Percentiles rank a stretch among this genome's conserved stretches.
phyloP scores from a whole-genome alignment of 2,888 invertebrate genomes.

The Nebria brevicollis region DNA sequence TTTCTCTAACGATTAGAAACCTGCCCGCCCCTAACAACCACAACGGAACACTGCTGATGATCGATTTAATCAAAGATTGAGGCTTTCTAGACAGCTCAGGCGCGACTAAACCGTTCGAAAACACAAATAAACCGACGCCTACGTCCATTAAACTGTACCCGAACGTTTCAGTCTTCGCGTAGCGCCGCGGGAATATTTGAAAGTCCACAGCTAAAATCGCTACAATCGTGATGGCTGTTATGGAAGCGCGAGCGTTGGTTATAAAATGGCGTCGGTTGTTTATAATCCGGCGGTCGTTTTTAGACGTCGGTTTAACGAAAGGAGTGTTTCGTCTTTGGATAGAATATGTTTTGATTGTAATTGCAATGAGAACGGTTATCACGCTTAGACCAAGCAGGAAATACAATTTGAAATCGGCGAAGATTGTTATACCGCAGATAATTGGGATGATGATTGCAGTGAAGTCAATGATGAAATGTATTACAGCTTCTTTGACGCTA shows the following conservation, averaged over 20 bases:
- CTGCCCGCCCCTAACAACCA: slow-evolving; percentile 72
- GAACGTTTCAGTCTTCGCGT: slow-evolving; percentile 87
- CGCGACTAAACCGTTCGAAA: slow-evolving; percentile 82
- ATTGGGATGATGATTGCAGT: slow-evolving; percentile 67
- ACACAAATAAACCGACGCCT: slow-evolving; percentile 90
- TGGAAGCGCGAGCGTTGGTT: slow-evolving; percentile 75
- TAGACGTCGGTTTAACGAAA: slow-evolving; percentile 9
- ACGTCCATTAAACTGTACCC: slow-evolving; percentile 95
- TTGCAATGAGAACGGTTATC: slow-evolving; percentile 47
- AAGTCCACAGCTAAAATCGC: slow-evolving; percentile 97
- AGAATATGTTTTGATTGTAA: too few species aligned
- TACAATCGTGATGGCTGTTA: slow-evolving; percentile 78
- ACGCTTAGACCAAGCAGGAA: slow-evolving; percentile 50
- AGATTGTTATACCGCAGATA: slow-evolving; percentile 68
- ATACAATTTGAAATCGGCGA: slow-evolving; percentile 60
- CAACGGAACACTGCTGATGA: slow-evolving; percentile 64
- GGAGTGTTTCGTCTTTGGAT: too few species aligned
- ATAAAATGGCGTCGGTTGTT: slow-evolving; percentile 62
- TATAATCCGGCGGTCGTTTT: not conserved
- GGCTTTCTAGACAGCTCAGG: slow-evolving; percentile 62
- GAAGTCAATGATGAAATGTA: slow-evolving; percentile 66
- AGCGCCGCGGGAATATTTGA: slow-evolving; percentile 80
- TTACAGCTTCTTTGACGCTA: slow-evolving; percentile 29
- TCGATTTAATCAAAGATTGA: slow-evolving; percentile 56
- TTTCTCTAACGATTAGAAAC: slow-evolving; percentile 69